Evolutionary conservation across 1,140 invertebrate genomes (phyloP).

Genomic region (Euwallacea fornicatus): DNA sequence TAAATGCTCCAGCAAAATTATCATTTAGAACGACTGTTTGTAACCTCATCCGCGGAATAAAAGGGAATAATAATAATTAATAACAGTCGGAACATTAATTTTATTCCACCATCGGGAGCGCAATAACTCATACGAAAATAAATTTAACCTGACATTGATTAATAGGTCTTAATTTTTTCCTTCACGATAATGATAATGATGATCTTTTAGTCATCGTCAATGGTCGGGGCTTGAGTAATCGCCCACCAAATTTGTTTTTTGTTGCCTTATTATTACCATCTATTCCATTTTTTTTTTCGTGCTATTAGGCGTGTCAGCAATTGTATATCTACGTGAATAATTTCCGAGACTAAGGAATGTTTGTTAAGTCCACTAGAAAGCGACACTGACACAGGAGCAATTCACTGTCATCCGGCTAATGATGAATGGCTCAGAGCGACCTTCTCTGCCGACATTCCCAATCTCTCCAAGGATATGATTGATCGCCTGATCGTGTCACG

Average conservation of each 20-base stretch:
- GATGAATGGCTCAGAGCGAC: neutral
- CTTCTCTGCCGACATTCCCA: constrained; percentile 1
- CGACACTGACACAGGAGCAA: too few species aligned
- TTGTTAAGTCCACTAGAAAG: too few species aligned
- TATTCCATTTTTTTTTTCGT: neutral
- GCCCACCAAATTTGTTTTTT: constrained; percentile 4
- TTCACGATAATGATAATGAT: constrained; percentile 20
- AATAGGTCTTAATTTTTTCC: constrained; percentile 25
- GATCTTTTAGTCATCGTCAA: constrained; percentile 20
- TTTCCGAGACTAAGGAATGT: too few species aligned
- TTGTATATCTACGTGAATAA: too few species aligned
- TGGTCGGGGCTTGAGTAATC: constrained; percentile 11
- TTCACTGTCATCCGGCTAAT: neutral
- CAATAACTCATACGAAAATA: constrained; percentile 31
- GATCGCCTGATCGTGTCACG: neutral
- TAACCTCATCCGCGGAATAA: constrained; percentile 27
- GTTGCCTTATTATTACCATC: neutral
- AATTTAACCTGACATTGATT: constrained; percentile 27
- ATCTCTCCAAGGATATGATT: constrained; percentile 6
- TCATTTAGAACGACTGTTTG: constrained; percentile 23
- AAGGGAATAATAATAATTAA: constrained; percentile 26
- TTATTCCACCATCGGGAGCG: constrained; percentile 25
- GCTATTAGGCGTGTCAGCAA: too few species aligned
- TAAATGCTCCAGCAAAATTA: constrained; percentile 12
- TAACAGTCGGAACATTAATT: constrained; percentile 29